A percentile compares a stretch with the other conserved stretches of the same genome.
Evolutionary conservation across 2,113 vertebrate species (phyloP).

Genomic region (Zeus faber): DNA sequence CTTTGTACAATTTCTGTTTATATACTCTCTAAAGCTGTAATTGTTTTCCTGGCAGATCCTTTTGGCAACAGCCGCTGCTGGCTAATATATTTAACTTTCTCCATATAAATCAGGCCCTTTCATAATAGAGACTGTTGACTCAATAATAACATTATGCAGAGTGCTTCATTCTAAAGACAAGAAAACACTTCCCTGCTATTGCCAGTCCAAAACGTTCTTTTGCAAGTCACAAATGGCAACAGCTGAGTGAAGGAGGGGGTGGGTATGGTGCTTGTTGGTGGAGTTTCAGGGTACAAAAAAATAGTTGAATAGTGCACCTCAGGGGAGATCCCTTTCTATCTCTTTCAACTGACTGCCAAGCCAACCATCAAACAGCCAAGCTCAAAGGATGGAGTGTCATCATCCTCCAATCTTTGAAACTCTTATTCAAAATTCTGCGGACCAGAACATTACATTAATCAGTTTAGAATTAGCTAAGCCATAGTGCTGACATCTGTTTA

Average conservation of each 20-base stretch:
- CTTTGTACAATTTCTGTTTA: no score
- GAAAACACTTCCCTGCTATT: conserved; percentile 22
- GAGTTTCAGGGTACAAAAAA: no score
- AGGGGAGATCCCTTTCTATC: conserved; percentile 4
- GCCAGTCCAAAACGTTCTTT: conserved; percentile 23
- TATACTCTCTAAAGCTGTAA: conserved; percentile 43
- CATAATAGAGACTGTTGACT: conserved; percentile 63
- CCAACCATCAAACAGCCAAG: no score
- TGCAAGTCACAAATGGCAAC: not conserved
- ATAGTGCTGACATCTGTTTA: no score
- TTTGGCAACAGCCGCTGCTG: conserved; percentile 59
- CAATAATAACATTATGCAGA: conserved; percentile 72
- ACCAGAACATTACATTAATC: no score
- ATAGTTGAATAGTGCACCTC: no score
- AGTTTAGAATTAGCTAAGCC: no score
- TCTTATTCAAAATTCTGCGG: not conserved
- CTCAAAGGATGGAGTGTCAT: no score
- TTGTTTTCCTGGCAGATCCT: conserved; percentile 70
- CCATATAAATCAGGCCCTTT: conserved; percentile 59
- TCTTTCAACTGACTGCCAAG: not conserved
- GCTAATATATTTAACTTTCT: conserved; percentile 67
- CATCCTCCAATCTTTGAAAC: no score
- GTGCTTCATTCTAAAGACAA: no score
- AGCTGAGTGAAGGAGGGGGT: no score
- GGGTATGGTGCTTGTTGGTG: no score